Evolutionary conservation across 2,888 invertebrate genomes (phyloP), one percentile per base, ranked within the genome.

Genomic region (Villa cingulata): DNA sequence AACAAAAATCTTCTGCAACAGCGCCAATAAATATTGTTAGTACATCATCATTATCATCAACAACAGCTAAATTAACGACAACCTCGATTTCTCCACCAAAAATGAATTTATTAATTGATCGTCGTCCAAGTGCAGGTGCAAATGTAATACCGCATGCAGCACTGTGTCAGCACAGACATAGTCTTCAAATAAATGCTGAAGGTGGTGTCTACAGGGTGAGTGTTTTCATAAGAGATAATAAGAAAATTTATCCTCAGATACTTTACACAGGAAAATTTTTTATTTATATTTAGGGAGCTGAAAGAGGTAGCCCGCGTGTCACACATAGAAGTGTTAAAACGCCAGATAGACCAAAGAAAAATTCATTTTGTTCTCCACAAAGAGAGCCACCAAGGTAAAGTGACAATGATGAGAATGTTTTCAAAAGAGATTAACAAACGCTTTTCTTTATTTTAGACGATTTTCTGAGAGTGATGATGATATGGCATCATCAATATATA

Each of bases 381-480:
- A 45, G 53, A 17, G 56, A 56, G 32, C 48, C 55, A 29, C 53
- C 54, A n/a, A 53, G 53, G 52, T 54, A 51, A 23, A 23, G 7
- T 23, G 5, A 6, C 4, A 23, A 34, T 20, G 39, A n/a, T n/a
- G n/a, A n/a, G n/a, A n/a, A n/a, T n/a, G n/a, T n/a, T n/a, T n/a
- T n/a, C n/a, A n/a, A n/a, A n/a, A n/a, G n/a, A n/a, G n/a, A n/a
- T n/a, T n/a, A n/a, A n/a, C n/a, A n/a, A n/a, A n/a, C n/a, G n/a
- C n/a, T n/a, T n/a, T n/a, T n/a, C n/a, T 45, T n/a, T 45, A 10
- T 37, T 41, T 41, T 39, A 56, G 57, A 47, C 44, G 57, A 41
- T 55, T 55, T 43, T 57, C 57, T n/a, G 57, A 57, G 45, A 57
- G 57, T 51, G 57, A 57, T 48, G 57, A 57, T 45, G 57, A 56